Base-by-base conservation (phyloP, 2,888 invertebrate genomes). In the Liopterus haemorrhoidalis region DNA sequence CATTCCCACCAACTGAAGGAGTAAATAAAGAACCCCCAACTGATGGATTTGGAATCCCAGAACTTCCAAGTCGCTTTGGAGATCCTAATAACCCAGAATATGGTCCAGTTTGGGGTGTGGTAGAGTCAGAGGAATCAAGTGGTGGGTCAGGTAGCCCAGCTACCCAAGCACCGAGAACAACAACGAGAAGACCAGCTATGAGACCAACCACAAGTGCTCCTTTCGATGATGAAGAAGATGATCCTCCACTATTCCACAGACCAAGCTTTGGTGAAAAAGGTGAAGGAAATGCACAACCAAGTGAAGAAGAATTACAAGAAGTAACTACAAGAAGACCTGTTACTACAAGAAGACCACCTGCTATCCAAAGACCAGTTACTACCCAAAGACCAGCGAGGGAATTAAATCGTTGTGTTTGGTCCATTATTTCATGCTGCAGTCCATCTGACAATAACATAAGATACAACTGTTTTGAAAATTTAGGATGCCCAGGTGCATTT, bases 341-440 rank as follows among this genome's bases (percentile, higher is more conserved):
- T 4, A 15, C 28, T 5, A 28, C 19, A 12, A 18, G 33, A 6
- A 11, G 9, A 11, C 9, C 2, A 12, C n/a, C 24, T 5, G n/a
- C 5, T n/a, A n/a, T n/a, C n/a, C n/a, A n/a, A 33, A 16, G 33
- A 18, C 33, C 33, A n/a, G 33, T 3, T 4, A 15, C 28, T 5
- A 28, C 19, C 18, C 33, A 20, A 6, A 11, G 9, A 11, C 9
- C 2, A 12, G 11, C 18, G 5, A 14, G 15, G 15, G 20, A 42
- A 25, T 70, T 70, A 16, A 71, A 78, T 5, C 72, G 74, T 1
- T 88, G 88, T 57, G 78, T 82, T 0, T 80, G 83, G 77, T 87
- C 87, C 0, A 82, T 87, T 37, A 68, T 85, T 4, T 76, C 80
- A 2, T 89, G 88, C 59, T 88, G 88, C 58, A 70, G 77, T 1